Base-by-base conservation (phyloP, 2,113 vertebrate species). In the Nicator chloris region DNA sequence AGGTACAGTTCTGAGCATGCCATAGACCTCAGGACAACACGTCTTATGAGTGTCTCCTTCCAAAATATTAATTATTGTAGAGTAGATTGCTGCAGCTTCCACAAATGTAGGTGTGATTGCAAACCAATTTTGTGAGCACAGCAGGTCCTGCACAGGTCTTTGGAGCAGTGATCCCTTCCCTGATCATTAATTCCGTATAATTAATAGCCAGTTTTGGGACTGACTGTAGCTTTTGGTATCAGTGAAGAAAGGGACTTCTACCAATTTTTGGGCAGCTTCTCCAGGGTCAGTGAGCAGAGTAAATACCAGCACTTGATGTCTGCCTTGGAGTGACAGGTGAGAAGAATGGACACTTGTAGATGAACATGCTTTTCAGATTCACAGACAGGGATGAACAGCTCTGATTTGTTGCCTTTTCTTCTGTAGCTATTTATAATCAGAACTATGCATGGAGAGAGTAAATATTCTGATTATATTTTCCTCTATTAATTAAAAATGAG, bases 401-500 rank as follows among this genome's bases (percentile, higher is more conserved):
- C 22, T 71, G 47, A 64, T 89, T 50, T 86, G 7, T 37, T 85
- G 33, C 27, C 40, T 90, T 87, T 91, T 57, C 60, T 86, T 90
- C 33, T 78, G 44, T 50, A 66, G 30, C 24, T 80, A 10, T 40
- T 86, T 86, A 82, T 76, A 66, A 72, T 68, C 51, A 72, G 56
- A 68, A 56, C 12, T 83, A 19, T 11, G 47, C 11, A 63, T 26
- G 10, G 44, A 49, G 19, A 84, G 13, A 91, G 85, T 56, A 85
- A 82, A 61, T 80, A 47, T 76, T 82, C 49, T 82, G 16, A 82
- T 63, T 78, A 33, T 56, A 56, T 64, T 77, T 84, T 82, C 33
- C 81, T 82, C 49, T 45, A 7, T 64, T 76, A 90, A 82, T 69
- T 90, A 72, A 68, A 71, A 91, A 76, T 26, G 4, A 91, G 75